Evolutionary conservation across 2,797 vertebrate species (phyloP).

Genomic region (Scolopax bukidnonensis): DNA sequence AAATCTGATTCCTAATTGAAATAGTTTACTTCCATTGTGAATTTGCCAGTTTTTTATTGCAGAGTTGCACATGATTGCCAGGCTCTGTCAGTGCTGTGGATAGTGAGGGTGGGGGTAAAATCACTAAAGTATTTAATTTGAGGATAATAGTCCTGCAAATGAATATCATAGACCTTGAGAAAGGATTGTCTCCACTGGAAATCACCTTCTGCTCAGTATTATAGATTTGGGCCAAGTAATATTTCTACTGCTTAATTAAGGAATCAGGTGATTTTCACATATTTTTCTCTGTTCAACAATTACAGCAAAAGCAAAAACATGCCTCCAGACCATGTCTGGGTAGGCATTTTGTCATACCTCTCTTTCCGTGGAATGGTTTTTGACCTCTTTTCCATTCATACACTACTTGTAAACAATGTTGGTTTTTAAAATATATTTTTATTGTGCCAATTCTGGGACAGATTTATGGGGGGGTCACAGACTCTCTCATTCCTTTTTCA

Average conservation of each 20-base stretch:
- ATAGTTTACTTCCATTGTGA: not conserved
- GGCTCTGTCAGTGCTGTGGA: not conserved
- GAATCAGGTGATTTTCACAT: not conserved
- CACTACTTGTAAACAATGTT: not conserved
- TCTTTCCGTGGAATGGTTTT: not conserved
- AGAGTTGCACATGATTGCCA: not conserved
- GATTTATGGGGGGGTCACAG: not conserved
- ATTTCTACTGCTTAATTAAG: not conserved
- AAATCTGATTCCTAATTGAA: not conserved
- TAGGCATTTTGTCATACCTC: not conserved
- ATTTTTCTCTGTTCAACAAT: not conserved
- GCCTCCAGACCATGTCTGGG: not conserved
- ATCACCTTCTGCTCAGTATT: not conserved
- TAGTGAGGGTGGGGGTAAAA: not conserved
- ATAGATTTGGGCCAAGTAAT: not conserved
- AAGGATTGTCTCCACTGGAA: not conserved
- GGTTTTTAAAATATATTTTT: not conserved
- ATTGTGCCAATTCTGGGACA: not conserved
- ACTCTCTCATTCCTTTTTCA: not conserved
- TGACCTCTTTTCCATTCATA: not conserved
- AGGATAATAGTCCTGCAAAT: not conserved
- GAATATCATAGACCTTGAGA: not conserved
- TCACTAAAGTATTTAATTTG: not conserved
- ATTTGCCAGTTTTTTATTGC: not conserved
- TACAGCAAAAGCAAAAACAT: not conserved